A percentile compares a stretch with the other conserved stretches of the same genome.
Conservation (phyloP, 2,888 invertebrate genomes). For the Leptinotarsa peninsularis region DNA sequence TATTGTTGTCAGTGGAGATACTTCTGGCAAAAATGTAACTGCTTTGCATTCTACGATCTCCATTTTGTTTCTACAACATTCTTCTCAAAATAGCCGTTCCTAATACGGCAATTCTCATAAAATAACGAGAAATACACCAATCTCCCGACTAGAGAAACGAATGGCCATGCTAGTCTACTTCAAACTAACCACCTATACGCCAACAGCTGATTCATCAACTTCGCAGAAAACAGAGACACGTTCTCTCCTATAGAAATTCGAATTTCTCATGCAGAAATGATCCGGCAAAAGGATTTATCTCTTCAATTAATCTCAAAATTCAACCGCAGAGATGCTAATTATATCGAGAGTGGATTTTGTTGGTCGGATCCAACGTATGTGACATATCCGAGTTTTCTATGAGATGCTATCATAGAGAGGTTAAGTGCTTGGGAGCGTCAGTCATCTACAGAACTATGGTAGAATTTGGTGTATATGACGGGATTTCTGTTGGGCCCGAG, state of each 20-base stretch:
- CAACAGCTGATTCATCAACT: not conserved
- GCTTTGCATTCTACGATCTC: no score
- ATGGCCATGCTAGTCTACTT: no score
- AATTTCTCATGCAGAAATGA: conserved; percentile 25
- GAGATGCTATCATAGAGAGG: conserved; percentile 17
- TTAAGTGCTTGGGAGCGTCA: conserved; percentile 2
- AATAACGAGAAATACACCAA: no score
- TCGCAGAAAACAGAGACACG: not conserved
- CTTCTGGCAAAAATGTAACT: no score
- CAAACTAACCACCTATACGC: not conserved
- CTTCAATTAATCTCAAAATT: conserved; percentile 22
- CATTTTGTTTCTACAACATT: no score
- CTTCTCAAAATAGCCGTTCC: no score
- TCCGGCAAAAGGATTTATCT: conserved; percentile 16
- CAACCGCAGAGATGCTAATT: conserved; percentile 15
- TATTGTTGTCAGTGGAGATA: no score
- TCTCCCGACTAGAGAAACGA: no score
- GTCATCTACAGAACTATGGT: conserved; percentile 11
- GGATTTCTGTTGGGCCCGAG: not conserved
- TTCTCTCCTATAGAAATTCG: not conserved
- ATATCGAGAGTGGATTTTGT: conserved; percentile 17
- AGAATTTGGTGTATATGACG: not conserved
- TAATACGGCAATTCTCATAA: no score
- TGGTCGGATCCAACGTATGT: not conserved
- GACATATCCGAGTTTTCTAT: conserved; percentile 15